These are phyloP conservation scores for Heterohyrax brucei DNA, from an alignment of 2,797 vertebrate genomes.

Conservation along the genomic window DNA sequence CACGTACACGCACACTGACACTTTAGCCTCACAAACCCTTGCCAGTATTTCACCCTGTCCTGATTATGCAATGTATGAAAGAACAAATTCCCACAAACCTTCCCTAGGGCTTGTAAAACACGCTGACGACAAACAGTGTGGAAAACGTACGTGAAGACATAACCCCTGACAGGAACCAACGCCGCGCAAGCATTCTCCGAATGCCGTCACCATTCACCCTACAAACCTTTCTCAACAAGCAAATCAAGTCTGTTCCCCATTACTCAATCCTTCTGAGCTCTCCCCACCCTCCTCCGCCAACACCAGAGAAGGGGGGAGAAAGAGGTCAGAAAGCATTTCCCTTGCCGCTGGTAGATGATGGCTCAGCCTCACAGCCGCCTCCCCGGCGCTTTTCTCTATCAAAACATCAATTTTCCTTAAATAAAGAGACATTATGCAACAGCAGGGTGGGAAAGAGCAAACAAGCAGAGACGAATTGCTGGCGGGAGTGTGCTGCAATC, in stretches of 20 bases:
- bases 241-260: not conserved
- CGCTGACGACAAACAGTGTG: slow-evolving; percentile 80
- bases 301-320: not conserved
- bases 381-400: slow-evolving; percentile 43
- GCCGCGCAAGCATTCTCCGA: slow-evolving; percentile 62
- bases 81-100: slow-evolving; percentile 83
- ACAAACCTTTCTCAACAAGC: not conserved
- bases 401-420: slow-evolving; percentile 80
- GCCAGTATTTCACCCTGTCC: slow-evolving; percentile 76
- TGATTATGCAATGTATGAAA: slow-evolving; percentile 88
- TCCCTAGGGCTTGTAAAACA: slow-evolving; percentile 76
- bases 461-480: slow-evolving; percentile 72
- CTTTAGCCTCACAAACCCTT: slow-evolving; percentile 26
- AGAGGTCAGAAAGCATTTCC: not conserved
- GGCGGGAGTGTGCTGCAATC: slow-evolving; percentile 71
- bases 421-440: slow-evolving; percentile 87
- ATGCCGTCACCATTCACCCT: slow-evolving; percentile 66
- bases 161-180: slow-evolving; percentile 64
- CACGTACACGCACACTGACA: slow-evolving; percentile 68
- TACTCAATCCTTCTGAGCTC: not conserved
- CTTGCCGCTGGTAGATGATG: slow-evolving; percentile 29
- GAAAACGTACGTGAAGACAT: slow-evolving; percentile 58
- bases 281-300: not conserved
- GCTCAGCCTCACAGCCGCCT: slow-evolving; percentile 57
- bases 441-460: slow-evolving; percentile 57